Evolutionary conservation across 1,140 invertebrate genomes (phyloP), one percentile per base, ranked within the genome.

Genomic region (Drosophila jambulina): DNA sequence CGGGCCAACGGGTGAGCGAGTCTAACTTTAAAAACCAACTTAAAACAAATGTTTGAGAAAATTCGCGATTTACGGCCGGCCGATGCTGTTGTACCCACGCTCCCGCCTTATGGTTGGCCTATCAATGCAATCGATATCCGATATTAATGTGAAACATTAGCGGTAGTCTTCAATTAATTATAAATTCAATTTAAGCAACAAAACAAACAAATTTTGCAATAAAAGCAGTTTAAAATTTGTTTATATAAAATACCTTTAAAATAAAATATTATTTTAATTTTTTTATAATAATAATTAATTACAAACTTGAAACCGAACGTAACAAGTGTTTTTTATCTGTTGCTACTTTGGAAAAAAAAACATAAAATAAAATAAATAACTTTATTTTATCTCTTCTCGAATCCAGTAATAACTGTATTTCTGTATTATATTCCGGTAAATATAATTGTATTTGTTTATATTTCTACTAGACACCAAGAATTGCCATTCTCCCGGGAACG

Each of bases 1-100:
- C 17, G 38, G 36, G 19, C 12, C n/a, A 23, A 42, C 19, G 32
- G 23, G 12, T 4, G 34, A n/a, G 6, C n/a, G 23, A 42, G 1
- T 38, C 1, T 8, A 27, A 34, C 21, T 62, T 25, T 21, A 17
- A 43, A 43, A 62, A 25, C 2, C 9, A 23, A 23, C 17, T 56
- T 23, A 25, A 34, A 43, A 61, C 57, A 32, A 61, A 19, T 62
- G 32, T 19, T 43, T 8, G 3, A 23, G 10, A 13, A 27, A 58
- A 54, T 51, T 68, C 36, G 72, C 54, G 62, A 64, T 51, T 48
- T 78, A 46, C 23, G 23, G 64, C 78, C 78, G 82, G 75, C 54
- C 60, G 58, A 64, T 65, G 67, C 74, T 61, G 49, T 78, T 67
- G 64, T 70, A 70, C 67, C 82, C 78, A 82, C 46, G 65, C 72